Conservation (phyloP, 2,888 invertebrate species). For the Nomada hirtipes region DNA sequence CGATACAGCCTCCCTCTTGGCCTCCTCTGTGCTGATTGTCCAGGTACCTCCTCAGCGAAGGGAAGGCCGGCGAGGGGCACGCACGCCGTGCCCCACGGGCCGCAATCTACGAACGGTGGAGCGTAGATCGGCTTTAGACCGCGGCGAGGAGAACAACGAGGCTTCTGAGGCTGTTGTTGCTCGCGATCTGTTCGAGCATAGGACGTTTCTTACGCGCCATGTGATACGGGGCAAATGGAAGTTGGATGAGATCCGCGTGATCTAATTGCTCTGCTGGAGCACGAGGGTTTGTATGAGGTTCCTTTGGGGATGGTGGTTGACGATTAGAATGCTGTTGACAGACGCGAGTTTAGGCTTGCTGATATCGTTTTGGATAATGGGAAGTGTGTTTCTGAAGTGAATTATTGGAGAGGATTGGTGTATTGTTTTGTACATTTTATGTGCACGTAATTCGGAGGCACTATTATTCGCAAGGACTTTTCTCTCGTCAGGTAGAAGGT, state of each 20-base stretch:
- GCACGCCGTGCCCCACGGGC: constrained; percentile 35
- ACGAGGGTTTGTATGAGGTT: not conserved
- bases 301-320: no score
- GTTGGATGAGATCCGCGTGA: not conserved
- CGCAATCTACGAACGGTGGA: constrained; percentile 39
- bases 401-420: no score
- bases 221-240: not conserved
- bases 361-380: no score
- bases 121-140: constrained; percentile 27
- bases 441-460: no score
- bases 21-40: constrained; percentile 42
- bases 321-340: no score
- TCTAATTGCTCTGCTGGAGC: not conserved
- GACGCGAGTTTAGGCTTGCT: no score
- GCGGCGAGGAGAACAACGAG: not conserved
- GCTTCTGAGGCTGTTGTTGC: not conserved
- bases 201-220: not conserved
- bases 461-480: no score
- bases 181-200: not conserved
- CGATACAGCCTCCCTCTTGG: constrained; percentile 67
- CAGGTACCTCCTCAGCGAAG: constrained; percentile 21
- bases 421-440: no score
- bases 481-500: no score
- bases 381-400: no score
- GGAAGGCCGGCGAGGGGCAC: constrained; percentile 37